Evolutionary conservation across 1,140 invertebrate species (phyloP).

Genomic region (Orchesella cincta): DNA sequence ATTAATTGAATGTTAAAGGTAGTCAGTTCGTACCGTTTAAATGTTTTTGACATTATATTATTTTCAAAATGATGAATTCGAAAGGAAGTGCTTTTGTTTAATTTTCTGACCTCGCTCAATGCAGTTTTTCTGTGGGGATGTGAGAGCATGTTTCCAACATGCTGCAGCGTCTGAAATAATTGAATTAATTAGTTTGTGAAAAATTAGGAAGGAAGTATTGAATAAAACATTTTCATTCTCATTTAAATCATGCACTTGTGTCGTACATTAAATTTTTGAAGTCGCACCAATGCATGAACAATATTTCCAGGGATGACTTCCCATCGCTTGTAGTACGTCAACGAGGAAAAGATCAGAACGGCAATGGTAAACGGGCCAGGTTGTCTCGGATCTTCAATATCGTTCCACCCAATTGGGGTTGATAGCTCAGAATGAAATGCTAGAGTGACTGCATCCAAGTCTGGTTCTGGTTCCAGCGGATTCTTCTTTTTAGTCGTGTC

Average conservation of each 20-base stretch:
- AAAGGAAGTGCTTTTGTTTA: conserved; percentile 47
- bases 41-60: conserved; percentile 51
- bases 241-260: neutral
- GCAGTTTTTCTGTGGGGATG: conserved; percentile 49
- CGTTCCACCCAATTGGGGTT: conserved; percentile 48
- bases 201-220: neutral
- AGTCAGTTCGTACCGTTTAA: conserved; percentile 48
- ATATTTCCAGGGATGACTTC: conserved; percentile 49
- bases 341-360: conserved; percentile 44
- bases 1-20: neutral
- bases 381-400: conserved; percentile 48
- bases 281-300: conserved; percentile 45
- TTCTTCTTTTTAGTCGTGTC: neutral
- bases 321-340: conserved; percentile 46
- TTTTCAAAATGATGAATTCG: conserved; percentile 45
- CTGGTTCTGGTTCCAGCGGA: conserved; percentile 37
- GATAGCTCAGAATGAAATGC: conserved; percentile 50
- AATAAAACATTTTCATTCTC: neutral
- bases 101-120: conserved; percentile 47
- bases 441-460: conserved; percentile 44
- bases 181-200: neutral
- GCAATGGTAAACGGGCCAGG: conserved; percentile 46
- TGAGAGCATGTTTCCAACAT: conserved; percentile 44
- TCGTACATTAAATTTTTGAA: conserved; percentile 49
- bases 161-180: conserved; percentile 41